These are phyloP conservation scores for Oncorhynchus keta DNA, from an alignment of 2,113 vertebrate species.

Conservation along the genomic window DNA sequence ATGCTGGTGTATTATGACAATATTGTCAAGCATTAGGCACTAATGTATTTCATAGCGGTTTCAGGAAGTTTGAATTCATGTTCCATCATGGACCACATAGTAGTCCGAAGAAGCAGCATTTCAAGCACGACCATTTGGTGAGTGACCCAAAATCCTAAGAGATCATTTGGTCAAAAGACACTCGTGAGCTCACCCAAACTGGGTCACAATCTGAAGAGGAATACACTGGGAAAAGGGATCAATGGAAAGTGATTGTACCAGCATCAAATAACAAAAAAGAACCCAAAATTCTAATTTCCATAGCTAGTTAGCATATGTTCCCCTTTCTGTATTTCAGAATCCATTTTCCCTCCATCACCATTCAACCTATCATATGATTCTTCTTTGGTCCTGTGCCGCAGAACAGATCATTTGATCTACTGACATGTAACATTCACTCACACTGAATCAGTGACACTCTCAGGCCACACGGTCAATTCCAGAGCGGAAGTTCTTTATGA, in stretches of 20 bases:
- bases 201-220: not conserved
- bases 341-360: too few relatives aligned
- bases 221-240: not conserved
- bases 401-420: too few relatives aligned
- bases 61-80: not conserved
- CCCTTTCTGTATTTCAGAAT: too few relatives aligned
- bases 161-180: constrained; percentile 7
- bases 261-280: not conserved
- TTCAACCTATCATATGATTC: not conserved
- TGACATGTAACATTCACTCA: too few relatives aligned
- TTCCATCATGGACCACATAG: not conserved
- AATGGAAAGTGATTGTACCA: not conserved
- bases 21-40: not conserved
- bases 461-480: too few relatives aligned
- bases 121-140: not conserved
- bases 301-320: not conserved
- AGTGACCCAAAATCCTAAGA: not conserved
- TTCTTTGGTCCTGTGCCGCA: not conserved
- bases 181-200: not conserved
- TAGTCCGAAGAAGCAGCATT: not conserved
- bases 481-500: too few relatives aligned
- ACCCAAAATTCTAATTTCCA: not conserved
- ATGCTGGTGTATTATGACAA: not conserved
- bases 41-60: not conserved
- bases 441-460: too few relatives aligned